These are phyloP conservation scores for Phenganax marumi DNA, from an alignment of 92 coral and sea anemone species.

Conservation along the genomic window DNA sequence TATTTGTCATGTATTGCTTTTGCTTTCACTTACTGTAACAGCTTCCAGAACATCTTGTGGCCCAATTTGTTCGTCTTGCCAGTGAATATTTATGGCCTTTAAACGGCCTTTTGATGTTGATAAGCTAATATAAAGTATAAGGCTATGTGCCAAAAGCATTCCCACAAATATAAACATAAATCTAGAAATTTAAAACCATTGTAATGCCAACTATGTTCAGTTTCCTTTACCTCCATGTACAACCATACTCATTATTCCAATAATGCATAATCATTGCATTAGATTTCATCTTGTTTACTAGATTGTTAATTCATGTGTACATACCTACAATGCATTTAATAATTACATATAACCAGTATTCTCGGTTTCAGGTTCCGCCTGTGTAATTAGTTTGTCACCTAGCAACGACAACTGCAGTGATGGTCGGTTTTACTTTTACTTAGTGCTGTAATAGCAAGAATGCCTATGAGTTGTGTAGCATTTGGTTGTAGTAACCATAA, in stretches of 20 bases:
- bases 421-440: too few relatives aligned
- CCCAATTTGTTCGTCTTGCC: conserved; percentile 25
- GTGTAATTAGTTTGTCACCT: too few relatives aligned
- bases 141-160: background rate
- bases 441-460: too few relatives aligned
- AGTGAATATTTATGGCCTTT: conserved; percentile 37
- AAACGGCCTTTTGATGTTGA: conserved; percentile 39
- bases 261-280: conserved; percentile 40
- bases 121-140: conserved; percentile 13
- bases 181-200: too few relatives aligned
- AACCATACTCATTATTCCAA: conserved; percentile 40
- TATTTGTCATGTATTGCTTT: background rate
- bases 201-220: background rate
- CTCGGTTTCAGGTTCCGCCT: too few relatives aligned
- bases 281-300: conserved; percentile 42
- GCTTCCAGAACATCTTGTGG: background rate
- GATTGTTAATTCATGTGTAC: conserved; percentile 15
- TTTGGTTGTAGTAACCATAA: too few relatives aligned
- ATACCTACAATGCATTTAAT: conserved; percentile 36
- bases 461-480: too few relatives aligned
- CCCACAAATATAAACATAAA: too few relatives aligned
- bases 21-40: background rate
- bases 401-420: too few relatives aligned
- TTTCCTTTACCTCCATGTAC: conserved; percentile 44
- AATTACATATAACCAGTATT: too few relatives aligned